Evolutionary conservation across 2,888 invertebrate species (phyloP).

Genomic region (Limenitis camilla): DNA sequence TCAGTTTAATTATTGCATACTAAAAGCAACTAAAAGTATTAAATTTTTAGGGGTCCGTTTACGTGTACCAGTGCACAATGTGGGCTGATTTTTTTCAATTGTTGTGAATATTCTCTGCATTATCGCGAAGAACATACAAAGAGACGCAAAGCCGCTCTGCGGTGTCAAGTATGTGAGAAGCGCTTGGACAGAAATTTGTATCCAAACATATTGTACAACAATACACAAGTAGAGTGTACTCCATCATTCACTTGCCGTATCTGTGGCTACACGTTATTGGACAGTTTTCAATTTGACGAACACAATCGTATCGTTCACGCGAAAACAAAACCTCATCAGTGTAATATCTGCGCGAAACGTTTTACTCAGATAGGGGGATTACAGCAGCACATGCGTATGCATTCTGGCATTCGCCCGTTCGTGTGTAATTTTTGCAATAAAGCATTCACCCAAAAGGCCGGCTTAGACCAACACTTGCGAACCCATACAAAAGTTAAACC

Average conservation of each 20-base stretch:
- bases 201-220: slow-evolving; percentile 21
- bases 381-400: slow-evolving; percentile 68
- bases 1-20: neutral
- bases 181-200: slow-evolving; percentile 51
- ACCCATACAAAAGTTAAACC: slow-evolving; percentile 68
- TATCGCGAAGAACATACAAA: slow-evolving; percentile 67
- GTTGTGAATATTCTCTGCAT: slow-evolving; percentile 66
- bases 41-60: slow-evolving; percentile 54
- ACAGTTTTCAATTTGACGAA: slow-evolving; percentile 49
- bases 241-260: slow-evolving; percentile 47
- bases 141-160: slow-evolving; percentile 58
- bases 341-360: slow-evolving; percentile 57
- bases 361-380: slow-evolving; percentile 66
- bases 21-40: neutral
- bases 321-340: slow-evolving; percentile 61
- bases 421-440: slow-evolving; percentile 60
- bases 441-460: slow-evolving; percentile 66
- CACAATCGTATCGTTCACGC: slow-evolving; percentile 57
- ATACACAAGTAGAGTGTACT: slow-evolving; percentile 32
- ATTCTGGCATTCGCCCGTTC: slow-evolving; percentile 61
- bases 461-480: slow-evolving; percentile 64
- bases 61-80: slow-evolving; percentile 62
- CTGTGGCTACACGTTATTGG: slow-evolving; percentile 50
- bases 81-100: slow-evolving; percentile 62
- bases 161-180: slow-evolving; percentile 69